Conservation (phyloP, 2,113 vertebrate species). For the Mirza zaza region DNA sequence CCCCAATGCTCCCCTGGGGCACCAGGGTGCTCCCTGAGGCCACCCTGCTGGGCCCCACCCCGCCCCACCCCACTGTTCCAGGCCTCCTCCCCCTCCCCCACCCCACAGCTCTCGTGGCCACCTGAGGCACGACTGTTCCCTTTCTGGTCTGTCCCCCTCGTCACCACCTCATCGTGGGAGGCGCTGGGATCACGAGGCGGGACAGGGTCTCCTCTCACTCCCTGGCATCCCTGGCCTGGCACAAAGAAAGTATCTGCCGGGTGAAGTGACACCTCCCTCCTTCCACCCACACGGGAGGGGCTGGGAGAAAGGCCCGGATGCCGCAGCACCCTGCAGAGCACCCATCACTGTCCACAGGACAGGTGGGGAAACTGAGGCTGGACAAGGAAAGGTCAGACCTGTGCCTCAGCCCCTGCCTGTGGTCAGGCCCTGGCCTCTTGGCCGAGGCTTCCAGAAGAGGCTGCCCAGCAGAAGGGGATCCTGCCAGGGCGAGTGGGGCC, state of each 20-base stretch:
- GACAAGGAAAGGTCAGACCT: accelerated
- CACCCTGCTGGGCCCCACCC: neutral
- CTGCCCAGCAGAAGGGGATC: neutral
- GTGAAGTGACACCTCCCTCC: neutral
- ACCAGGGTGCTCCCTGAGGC: accelerated
- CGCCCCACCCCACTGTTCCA: neutral
- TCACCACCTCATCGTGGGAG: no score
- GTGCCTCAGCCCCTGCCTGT: no score
- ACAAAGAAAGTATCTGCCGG: accelerated
- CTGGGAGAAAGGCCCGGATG: accelerated
- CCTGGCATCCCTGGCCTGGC: accelerated
- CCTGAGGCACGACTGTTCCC: neutral
- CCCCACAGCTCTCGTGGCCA: neutral
- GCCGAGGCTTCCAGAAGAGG: neutral
- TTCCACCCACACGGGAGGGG: no score
- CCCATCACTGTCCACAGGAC: accelerated
- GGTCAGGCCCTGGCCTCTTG: neutral
- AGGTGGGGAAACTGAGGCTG: neutral
- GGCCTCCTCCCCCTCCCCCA: accelerated
- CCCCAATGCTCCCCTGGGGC: neutral
- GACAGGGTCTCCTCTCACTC: accelerated
- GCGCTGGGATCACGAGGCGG: accelerated
- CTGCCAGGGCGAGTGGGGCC: neutral
- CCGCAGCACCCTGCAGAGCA: accelerated
- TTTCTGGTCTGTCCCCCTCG: accelerated